Evolutionary conservation across 2,797 vertebrate genomes (phyloP), one percentile per base, ranked within the genome.

Genomic region (Fringilla coelebs): DNA sequence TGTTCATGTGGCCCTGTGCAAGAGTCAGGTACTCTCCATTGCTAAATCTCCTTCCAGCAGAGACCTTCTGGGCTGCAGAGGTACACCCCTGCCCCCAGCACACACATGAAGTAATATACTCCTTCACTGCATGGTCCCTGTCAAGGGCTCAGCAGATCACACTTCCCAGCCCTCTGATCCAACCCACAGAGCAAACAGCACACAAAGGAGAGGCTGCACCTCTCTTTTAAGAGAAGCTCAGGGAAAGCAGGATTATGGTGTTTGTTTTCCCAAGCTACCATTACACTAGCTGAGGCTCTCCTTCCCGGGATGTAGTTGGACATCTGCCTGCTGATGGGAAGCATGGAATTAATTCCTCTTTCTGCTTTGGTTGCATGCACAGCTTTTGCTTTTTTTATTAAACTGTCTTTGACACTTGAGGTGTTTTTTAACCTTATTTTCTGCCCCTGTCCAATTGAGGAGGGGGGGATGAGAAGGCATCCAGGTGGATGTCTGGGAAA

Each of bases 241-340:
- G 51, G 31, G 58, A 71, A 54, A 72, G 70, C 14, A 61, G 24
- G 40, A 31, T 75, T 40, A 38, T 34, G 40, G 28, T 7, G 2
- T 71, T 81, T 65, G 38, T 80, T 49, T 81, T 83, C 45, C 52
- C 26, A 60, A 74, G 31, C 20, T 21, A 41, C 32, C 0, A 0
- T 40, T 79, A 24, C 0, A 0, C 0, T 0, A 76, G 60, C n/a
- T 58, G 72, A 71, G 52, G 45, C 13, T 61, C 52, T 58, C 32
- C 45, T 93, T 95, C 72, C 45, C 36, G 34, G 12, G 9, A 20
- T 57, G 9, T 11, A 34, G 63, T 34, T 76, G 51, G 55, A 51
- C 28, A 26, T 43, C n/a, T 79, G 63, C 55, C 31, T 40, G 13
- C 26, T 2, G 5, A 41, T 74, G 41, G 46, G 61, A 88, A 88